Evolutionary conservation across 2,797 vertebrate genomes (phyloP).

Genomic region (Lagodon rhomboides): DNA sequence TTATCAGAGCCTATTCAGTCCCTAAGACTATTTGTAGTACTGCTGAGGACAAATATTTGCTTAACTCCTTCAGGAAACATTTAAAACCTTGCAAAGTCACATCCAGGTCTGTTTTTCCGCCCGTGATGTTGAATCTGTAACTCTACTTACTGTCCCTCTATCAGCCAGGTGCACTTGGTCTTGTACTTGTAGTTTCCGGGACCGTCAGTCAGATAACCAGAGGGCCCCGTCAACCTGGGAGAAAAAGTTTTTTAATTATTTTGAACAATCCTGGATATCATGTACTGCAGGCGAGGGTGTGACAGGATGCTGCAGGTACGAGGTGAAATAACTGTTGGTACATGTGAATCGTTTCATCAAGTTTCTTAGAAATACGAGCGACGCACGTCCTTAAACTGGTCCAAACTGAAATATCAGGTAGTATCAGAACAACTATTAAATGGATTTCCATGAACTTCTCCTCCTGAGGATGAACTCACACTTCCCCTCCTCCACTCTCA

Average conservation of each 20-base stretch:
- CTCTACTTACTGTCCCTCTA: conserved; percentile 93
- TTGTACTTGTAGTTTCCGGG: conserved; percentile 99
- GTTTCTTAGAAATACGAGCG: not conserved
- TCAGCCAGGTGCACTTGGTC: conserved; percentile 99
- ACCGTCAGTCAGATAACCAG: conserved; percentile 94
- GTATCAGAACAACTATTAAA: not conserved
- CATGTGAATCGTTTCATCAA: not conserved
- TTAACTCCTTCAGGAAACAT: too few species aligned
- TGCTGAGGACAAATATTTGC: not conserved
- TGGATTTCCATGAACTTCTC: not conserved
- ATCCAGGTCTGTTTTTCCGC: not conserved
- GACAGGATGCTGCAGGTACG: not conserved
- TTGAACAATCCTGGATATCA: not conserved
- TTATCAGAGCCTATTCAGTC: not conserved
- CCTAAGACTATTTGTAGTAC: not conserved
- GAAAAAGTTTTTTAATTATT: too few species aligned
- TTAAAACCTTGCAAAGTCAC: not conserved
- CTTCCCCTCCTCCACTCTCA: not conserved
- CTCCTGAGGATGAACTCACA: not conserved
- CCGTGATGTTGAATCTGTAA: too few species aligned
- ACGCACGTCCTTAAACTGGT: not conserved
- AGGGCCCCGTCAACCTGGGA: conserved; percentile 91
- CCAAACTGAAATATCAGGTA: too few species aligned
- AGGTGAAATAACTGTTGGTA: not conserved
- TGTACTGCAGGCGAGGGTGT: not conserved